Evolutionary conservation across 2,113 vertebrate species (phyloP).

Genomic region (human): GRCh38 chr15:88224001-88224500

Average conservation of each 20-base stretch:
- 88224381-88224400: accelerated
- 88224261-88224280: background rate
- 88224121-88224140: accelerated
- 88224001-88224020: background rate
- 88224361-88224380: no score
- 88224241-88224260: background rate
- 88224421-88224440: background rate
- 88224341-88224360: background rate
- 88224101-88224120: background rate
- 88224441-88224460: background rate
- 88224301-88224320: background rate
- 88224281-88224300: background rate
- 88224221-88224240: background rate
- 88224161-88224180: background rate
- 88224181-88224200: background rate
- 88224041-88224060: background rate
- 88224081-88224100: background rate
- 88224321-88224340: accelerated
- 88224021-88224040: background rate
- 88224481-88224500: background rate
- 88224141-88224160: accelerated
- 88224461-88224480: background rate
- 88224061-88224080: background rate
- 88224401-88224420: accelerated
- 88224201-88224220: background rate